These are phyloP conservation scores for Oryzias curvinotus DNA, from an alignment of 2,113 vertebrate species.

Conservation along the genomic window DNA sequence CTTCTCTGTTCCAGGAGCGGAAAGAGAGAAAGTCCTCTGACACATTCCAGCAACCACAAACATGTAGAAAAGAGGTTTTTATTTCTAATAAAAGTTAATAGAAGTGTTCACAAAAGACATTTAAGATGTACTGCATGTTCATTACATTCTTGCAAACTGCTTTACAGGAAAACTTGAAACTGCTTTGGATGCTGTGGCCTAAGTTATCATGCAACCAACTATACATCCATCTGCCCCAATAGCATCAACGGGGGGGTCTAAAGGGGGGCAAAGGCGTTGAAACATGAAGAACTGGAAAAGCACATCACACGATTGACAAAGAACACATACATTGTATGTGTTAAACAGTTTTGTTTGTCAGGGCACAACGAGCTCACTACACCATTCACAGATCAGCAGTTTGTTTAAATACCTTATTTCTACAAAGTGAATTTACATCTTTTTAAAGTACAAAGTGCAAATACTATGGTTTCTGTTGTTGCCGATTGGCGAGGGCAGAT, in stretches of 20 bases:
- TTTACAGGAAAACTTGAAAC: conserved; percentile 56
- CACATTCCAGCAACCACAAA: conserved; percentile 22
- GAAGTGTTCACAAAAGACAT: conserved; percentile 48
- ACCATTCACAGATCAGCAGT: conserved; percentile 92
- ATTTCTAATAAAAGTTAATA: conserved; percentile 74
- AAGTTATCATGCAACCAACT: conserved; percentile 54
- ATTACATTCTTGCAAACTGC: conserved; percentile 59
- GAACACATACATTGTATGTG: conserved; percentile 96
- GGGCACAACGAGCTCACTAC: conserved; percentile 81
- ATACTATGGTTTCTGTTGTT: conserved; percentile 88
- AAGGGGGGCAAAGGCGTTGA: conserved; percentile 51
- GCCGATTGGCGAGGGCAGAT: conserved; percentile 83
- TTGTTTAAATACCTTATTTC: conserved; percentile 93
- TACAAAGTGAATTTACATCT: conserved; percentile 98
- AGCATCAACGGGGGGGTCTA: conserved; percentile 53
- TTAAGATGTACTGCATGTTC: conserved; percentile 44
- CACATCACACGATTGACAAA: conserved; percentile 77
- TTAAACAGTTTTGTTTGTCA: conserved; percentile 78
- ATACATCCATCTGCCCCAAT: conserved; percentile 53
- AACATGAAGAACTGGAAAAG: conserved; percentile 75
- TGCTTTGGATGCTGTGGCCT: conserved; percentile 47
- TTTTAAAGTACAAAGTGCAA: conserved; percentile 99
- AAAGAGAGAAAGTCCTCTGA: conserved; percentile 29
- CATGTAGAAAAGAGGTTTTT: conserved; percentile 66
- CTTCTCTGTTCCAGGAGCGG: conserved; percentile 57